Evolutionary conservation across 2,113 vertebrate species (phyloP), one percentile per base, ranked within the genome.

Genomic region (Oostethus manadensis): DNA sequence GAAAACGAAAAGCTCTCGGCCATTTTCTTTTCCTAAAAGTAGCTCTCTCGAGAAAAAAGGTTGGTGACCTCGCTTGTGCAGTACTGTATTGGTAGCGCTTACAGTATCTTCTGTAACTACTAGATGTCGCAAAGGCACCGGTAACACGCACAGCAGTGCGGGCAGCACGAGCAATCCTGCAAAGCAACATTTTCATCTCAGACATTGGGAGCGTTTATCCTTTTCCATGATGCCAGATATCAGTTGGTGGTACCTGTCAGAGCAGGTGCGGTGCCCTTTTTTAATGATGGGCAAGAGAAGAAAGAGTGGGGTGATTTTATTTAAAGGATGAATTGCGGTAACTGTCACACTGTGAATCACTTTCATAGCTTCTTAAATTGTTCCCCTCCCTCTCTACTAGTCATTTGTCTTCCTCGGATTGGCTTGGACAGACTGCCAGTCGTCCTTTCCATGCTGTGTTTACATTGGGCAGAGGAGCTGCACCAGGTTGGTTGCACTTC

Each of bases 381-480:
- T 45, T 33, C 58, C 43, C 22, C 26, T 42, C 29, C 29, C 17
- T 58, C 68, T 60, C 64, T 18, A 46, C 60, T 56, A 75, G 58
- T n/a, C n/a, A n/a, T n/a, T n/a, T n/a, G n/a, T n/a, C n/a, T n/a
- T n/a, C n/a, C n/a, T n/a, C n/a, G n/a, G n/a, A n/a, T n/a, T 64
- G 71, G 42, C 67, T 54, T 56, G 80, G 83, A 80, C 81, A 68
- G 67, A 56, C 65, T 60, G 78, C 80, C 79, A 75, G 61, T 80
- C 67, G 51, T 70, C 48, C 49, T 74, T 71, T 71, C 59, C 56
- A 64, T 67, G 46, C 57, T 44, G 68, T 86, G 81, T 86, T 84
- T 88, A 83, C 77, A 77, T 79, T 84, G 70, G 60, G 66, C 77
- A 83, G 71, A 78, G 67, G 73, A 78, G 78, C 73, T 73, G 68